Conservation (phyloP, 2,888 invertebrate genomes). For the Lucinisca nassula region DNA sequence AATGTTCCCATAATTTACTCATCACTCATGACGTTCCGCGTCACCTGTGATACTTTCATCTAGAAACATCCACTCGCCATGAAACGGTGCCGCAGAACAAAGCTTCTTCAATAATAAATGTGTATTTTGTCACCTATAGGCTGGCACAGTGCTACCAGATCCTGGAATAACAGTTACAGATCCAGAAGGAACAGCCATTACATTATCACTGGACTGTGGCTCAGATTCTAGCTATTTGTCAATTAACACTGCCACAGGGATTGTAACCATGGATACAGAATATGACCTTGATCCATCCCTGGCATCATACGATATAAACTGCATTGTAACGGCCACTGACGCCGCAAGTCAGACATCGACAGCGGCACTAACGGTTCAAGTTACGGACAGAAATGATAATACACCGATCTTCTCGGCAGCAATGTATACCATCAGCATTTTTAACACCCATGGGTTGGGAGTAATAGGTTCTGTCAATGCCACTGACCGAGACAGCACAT, state of each 20-base stretch:
- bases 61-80: too few relatives aligned
- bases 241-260: conserved; percentile 41
- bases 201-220: conserved; percentile 37
- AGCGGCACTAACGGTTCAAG: conserved; percentile 36
- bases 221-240: conserved; percentile 44
- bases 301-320: conserved; percentile 51
- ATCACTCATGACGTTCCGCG: too few relatives aligned
- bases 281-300: conserved; percentile 46
- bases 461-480: conserved; percentile 39
- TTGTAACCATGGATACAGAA: conserved; percentile 54
- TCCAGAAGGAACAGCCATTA: conserved; percentile 48
- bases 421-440: neutral
- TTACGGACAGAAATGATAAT: conserved; percentile 58
- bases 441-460: neutral
- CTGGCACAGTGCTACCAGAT: conserved; percentile 42
- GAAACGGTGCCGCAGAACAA: too few relatives aligned
- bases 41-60: too few relatives aligned
- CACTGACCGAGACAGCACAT: conserved; percentile 52
- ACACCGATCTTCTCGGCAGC: conserved; percentile 25
- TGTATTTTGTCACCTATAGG: too few relatives aligned
- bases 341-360: conserved; percentile 51
- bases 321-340: conserved; percentile 54
- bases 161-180: conserved; percentile 50
- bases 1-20: too few relatives aligned
- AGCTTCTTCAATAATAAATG: too few relatives aligned